Percentiles rank a stretch among this genome's conserved stretches.
phyloP scores from a whole-genome alignment of 2,113 vertebrate species.

The Ornithorhynchus anatinus region DNA sequence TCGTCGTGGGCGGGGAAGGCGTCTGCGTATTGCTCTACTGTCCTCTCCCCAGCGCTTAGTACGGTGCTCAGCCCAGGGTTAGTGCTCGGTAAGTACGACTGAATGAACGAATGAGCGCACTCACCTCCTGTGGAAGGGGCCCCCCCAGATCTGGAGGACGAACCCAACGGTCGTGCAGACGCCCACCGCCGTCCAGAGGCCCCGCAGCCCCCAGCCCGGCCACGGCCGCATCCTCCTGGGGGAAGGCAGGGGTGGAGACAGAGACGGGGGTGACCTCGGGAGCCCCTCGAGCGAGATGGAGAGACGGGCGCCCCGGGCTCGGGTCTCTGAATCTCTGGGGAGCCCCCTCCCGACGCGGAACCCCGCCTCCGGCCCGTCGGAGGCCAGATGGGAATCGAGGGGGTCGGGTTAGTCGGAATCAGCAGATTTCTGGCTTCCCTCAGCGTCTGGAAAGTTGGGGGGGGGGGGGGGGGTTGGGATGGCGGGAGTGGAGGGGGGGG shows the following conservation, averaged over 20 bases:
- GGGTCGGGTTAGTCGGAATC: constrained; percentile 15
- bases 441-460: constrained; percentile 62
- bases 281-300: constrained; percentile 3
- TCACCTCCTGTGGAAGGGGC: constrained; percentile 58
- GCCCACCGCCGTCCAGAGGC: constrained; percentile 59
- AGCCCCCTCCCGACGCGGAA: constrained; percentile 10
- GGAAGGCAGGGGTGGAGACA: not conserved
- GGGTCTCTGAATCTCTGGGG: constrained; percentile 4
- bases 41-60: too few relatives aligned
- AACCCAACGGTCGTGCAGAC: constrained; percentile 67
- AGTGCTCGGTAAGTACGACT: too few relatives aligned
- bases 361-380: not conserved
- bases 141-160: constrained; percentile 59
- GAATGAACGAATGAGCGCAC: not conserved
- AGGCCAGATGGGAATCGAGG: not conserved
- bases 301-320: constrained; percentile 39
- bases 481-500: not conserved
- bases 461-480: not conserved
- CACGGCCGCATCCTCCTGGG: not conserved
- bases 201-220: constrained; percentile 6
- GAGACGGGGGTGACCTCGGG: too few relatives aligned
- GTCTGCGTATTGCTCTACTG: too few relatives aligned
- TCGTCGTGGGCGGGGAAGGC: too few relatives aligned
- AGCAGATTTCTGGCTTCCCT: constrained; percentile 59
- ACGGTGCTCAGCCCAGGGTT: too few relatives aligned